A percentile compares a stretch with the other conserved stretches of the same genome.
These are phyloP conservation scores for Strix uralensis DNA, from an alignment of 2,113 vertebrate genomes.

Conservation along the genomic window DNA sequence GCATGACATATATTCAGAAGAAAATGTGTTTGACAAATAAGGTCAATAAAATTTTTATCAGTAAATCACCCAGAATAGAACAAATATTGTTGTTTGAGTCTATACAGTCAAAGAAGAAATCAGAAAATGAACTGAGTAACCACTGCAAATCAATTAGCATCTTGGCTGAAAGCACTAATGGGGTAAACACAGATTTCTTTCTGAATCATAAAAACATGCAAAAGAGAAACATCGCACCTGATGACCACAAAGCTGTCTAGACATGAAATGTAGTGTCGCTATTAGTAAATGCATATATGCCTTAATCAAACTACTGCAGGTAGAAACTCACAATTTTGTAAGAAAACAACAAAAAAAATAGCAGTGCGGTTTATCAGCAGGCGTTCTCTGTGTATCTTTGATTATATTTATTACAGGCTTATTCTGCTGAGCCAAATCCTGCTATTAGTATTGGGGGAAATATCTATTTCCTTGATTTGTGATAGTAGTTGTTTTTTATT, in stretches of 20 bases:
- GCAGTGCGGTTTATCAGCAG: slow-evolving; percentile 53
- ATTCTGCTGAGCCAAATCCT: slow-evolving; percentile 47
- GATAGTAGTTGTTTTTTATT: slow-evolving; percentile 49
- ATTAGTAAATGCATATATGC: not conserved
- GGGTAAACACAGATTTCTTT: not conserved
- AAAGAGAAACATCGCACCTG: not conserved
- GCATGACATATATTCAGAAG: not conserved
- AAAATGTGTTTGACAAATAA: not conserved
- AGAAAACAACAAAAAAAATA: slow-evolving; percentile 67
- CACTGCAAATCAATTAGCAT: slow-evolving; percentile 8
- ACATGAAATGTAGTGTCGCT: slow-evolving; percentile 17
- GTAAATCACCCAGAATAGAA: not conserved
- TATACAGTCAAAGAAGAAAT: not conserved
- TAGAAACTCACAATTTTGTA: slow-evolving; percentile 60
- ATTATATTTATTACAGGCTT: slow-evolving; percentile 54
- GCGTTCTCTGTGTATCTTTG: slow-evolving; percentile 40
- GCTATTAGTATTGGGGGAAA: slow-evolving; percentile 56
- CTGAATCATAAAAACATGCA: not conserved
- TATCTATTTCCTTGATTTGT: slow-evolving; percentile 66
- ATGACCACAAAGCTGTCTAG: not conserved
- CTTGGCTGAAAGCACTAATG: not conserved
- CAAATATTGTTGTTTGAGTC: not conserved
- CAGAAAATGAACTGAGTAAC: not conserved
- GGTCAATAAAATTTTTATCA: not conserved
- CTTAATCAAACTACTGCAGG: slow-evolving; percentile 32